Percentiles rank a stretch among this genome's conserved stretches.
These are phyloP conservation scores for Falco rusticolus DNA, from an alignment of 2,797 vertebrate species.

Conservation along the genomic window DNA sequence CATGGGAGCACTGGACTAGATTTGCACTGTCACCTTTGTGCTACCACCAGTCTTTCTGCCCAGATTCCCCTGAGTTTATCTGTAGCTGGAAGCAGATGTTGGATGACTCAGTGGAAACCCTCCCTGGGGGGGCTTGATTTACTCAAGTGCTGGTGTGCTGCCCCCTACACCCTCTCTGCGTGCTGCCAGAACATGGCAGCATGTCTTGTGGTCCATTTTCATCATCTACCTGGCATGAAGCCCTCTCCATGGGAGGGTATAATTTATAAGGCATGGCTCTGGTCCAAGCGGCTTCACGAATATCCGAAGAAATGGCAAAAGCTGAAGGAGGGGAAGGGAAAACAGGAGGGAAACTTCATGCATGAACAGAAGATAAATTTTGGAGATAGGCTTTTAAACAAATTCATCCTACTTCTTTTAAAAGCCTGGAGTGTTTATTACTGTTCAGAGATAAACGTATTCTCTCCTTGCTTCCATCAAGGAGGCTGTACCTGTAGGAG, in stretches of 20 bases:
- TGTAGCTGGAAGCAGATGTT: neutral
- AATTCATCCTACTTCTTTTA: neutral
- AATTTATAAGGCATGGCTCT: neutral
- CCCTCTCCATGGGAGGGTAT: neutral
- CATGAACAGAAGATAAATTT: neutral
- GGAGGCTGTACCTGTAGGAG: neutral
- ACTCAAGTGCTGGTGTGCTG: neutral
- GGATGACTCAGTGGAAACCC: neutral
- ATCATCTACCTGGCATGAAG: neutral
- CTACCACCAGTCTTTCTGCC: neutral
- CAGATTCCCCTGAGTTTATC: neutral
- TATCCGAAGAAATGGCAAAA: neutral
- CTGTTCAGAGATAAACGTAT: neutral
- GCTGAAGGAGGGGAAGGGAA: neutral
- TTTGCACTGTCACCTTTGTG: neutral
- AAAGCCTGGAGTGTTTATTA: neutral
- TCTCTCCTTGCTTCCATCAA: neutral
- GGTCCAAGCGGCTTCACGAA: neutral
- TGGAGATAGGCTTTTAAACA: neutral
- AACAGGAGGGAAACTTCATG: neutral
- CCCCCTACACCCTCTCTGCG: accelerated
- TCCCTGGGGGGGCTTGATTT: neutral
- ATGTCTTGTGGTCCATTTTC: neutral
- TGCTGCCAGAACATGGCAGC: neutral
- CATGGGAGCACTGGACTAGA: neutral